Conservation (phyloP, 2,113 vertebrate genomes). For the Oryctolagus cuniculus region mOryCun1.1 NC_091436.1:74211501-74212000, state of each 20-base stretch:
- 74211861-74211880: too few species aligned
- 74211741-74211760: background rate
- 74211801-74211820: too few species aligned
- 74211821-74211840: too few species aligned
- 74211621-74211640: background rate
- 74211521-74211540: constrained; percentile 30
- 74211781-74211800: too few species aligned
- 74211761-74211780: too few species aligned
- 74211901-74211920: too few species aligned
- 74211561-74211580: constrained; percentile 23
- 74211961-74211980: too few species aligned
- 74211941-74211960: too few species aligned
- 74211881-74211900: too few species aligned
- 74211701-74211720: background rate
- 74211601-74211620: background rate
- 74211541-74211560: background rate
- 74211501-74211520: background rate
- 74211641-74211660: background rate
- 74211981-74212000: too few species aligned
- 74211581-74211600: constrained; percentile 30
- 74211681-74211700: background rate
- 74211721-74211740: constrained; percentile 35
- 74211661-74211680: background rate
- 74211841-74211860: too few species aligned
- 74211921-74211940: too few species aligned